Evolutionary conservation across 2,797 vertebrate genomes (phyloP).

Genomic region (Sebastes variabilis): DNA sequence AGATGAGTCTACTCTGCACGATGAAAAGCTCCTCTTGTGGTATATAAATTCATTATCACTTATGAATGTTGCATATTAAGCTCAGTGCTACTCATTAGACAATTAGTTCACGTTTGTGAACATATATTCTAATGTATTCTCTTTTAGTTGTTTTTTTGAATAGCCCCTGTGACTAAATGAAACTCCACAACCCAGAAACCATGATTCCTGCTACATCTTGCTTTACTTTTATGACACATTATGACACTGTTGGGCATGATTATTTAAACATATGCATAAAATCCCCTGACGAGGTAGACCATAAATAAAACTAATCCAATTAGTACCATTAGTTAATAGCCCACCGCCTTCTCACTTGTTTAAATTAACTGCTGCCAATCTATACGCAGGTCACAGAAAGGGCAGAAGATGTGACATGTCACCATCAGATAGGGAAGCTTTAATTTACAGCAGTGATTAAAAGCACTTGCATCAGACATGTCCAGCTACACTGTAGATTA

Average conservation of each 20-base stretch:
- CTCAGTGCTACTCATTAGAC: not conserved
- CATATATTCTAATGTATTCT: not conserved
- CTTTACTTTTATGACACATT: not conserved
- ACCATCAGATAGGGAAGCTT: slow-evolving; percentile 17
- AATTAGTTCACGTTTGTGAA: not conserved
- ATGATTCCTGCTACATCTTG: not conserved
- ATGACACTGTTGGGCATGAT: not conserved
- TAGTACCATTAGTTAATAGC: not conserved
- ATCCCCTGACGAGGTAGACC: not conserved
- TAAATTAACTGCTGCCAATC: not conserved
- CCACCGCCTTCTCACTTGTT: not conserved
- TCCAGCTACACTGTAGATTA: not conserved
- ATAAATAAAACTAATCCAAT: not conserved
- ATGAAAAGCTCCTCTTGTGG: not conserved
- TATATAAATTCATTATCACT: not conserved
- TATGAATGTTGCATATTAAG: not conserved
- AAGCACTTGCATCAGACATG: not conserved
- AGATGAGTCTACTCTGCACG: not conserved
- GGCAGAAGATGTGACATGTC: not conserved
- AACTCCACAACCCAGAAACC: not conserved
- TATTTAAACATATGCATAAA: not conserved
- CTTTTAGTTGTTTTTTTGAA: not conserved
- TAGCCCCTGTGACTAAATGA: not conserved
- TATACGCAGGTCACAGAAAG: not conserved
- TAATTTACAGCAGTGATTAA: slow-evolving; percentile 31